Percentiles rank a stretch among this genome's conserved stretches.
Conservation (phyloP, 2,797 vertebrate species). For the Siniperca undulata region DNA sequence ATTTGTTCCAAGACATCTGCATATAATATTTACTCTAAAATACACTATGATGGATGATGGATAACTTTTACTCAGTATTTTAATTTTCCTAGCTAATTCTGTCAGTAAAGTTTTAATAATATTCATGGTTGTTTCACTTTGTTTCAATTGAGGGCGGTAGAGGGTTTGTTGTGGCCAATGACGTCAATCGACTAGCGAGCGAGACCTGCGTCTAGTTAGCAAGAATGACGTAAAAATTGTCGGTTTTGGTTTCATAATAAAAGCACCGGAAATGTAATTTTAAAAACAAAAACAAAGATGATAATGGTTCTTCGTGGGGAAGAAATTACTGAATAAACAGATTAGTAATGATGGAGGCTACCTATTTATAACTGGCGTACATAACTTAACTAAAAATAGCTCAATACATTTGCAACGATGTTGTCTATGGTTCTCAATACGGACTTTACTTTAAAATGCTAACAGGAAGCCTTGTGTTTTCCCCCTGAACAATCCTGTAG, state of each 20-base stretch:
- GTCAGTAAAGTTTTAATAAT: background rate
- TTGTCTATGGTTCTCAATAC: fast-evolving
- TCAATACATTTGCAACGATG: background rate
- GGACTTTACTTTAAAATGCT: background rate
- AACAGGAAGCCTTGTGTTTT: conserved; percentile 1
- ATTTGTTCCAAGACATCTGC: background rate
- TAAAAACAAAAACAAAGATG: background rate
- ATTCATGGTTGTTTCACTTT: background rate
- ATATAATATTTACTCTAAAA: background rate
- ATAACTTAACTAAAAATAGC: fast-evolving
- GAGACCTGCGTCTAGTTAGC: background rate
- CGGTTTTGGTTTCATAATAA: conserved; percentile 37
- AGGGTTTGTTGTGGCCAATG: conserved; percentile 74
- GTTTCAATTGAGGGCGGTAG: conserved; percentile 28
- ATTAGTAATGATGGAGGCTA: fast-evolving
- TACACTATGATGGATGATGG: background rate
- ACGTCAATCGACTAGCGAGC: conserved; percentile 61
- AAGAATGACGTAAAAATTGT: fast-evolving
- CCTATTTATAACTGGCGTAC: no score
- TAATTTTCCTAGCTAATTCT: background rate
- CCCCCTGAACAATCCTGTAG: fast-evolving
- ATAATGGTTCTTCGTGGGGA: fast-evolving
- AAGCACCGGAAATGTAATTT: background rate
- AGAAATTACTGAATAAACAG: fast-evolving
- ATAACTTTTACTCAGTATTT: background rate